Conservation (phyloP, 2,113 vertebrate species). For the Anas platyrhynchos region DNA sequence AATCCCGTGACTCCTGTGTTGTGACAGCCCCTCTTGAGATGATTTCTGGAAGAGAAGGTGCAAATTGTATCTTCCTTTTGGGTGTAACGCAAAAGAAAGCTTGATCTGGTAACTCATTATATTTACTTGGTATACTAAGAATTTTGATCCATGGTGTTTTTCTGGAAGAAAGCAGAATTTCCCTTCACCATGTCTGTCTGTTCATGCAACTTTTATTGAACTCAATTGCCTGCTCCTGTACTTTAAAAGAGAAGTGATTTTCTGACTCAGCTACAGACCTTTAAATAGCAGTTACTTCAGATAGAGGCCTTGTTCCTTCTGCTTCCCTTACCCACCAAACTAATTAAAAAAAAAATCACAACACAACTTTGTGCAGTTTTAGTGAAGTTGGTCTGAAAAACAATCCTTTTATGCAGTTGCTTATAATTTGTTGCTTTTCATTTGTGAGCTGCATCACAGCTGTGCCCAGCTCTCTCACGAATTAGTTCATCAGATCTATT, state of each 20-base stretch:
- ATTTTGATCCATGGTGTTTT: neutral
- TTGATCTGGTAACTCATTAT: neutral
- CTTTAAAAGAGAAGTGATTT: neutral
- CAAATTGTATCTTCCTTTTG: neutral
- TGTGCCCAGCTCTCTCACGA: conserved; percentile 39
- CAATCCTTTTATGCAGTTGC: neutral
- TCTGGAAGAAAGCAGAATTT: neutral
- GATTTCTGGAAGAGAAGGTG: neutral
- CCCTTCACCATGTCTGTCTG: fast-evolving
- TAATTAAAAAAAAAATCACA: neutral
- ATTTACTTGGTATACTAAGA: neutral
- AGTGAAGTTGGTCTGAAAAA: neutral
- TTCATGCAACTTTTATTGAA: neutral
- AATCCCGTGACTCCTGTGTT: neutral
- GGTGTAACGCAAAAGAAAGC: neutral
- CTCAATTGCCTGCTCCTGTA: neutral
- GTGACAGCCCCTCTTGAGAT: neutral
- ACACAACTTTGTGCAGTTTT: neutral
- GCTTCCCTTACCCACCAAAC: neutral
- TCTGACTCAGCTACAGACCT: neutral
- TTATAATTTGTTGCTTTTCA: neutral
- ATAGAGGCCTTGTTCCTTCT: neutral
- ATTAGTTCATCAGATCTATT: conserved; percentile 53
- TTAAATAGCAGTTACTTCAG: neutral
- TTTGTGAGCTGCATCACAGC: conserved; percentile 26